These are phyloP conservation scores for Pogonophryne albipinna DNA, from an alignment of 2,797 vertebrate species.

Conservation along the genomic window DNA sequence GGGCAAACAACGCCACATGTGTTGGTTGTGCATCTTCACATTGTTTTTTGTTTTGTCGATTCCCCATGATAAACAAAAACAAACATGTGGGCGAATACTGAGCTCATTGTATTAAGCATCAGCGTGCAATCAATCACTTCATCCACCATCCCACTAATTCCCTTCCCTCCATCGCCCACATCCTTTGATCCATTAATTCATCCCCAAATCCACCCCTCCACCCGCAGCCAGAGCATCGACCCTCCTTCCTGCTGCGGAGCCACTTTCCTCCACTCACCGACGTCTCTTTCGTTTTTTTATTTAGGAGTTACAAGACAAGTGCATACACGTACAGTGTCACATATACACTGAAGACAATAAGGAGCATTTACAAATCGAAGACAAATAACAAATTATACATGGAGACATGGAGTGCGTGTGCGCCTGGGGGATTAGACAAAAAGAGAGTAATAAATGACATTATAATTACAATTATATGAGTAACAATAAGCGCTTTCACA, in stretches of 20 bases:
- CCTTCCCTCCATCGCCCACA: conserved; percentile 52
- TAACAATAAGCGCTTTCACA: too few relatives aligned
- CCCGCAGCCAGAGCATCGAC: conserved; percentile 42
- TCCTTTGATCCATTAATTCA: conserved; percentile 58
- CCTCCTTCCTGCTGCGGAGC: conserved; percentile 6
- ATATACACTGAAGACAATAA: too few relatives aligned
- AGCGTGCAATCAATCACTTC: conserved; percentile 59
- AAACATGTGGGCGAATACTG: conserved; percentile 52
- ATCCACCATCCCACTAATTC: conserved; percentile 38
- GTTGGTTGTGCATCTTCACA: conserved; percentile 17
- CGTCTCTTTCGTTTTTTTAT: too few relatives aligned
- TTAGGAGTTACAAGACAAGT: too few relatives aligned
- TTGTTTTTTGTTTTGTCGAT: conserved; percentile 35
- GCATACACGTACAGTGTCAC: too few relatives aligned
- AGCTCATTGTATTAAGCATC: conserved; percentile 60
- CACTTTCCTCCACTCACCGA: conserved; percentile 11
- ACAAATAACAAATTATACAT: too few relatives aligned
- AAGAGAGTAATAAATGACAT: too few relatives aligned
- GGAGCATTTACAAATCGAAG: too few relatives aligned
- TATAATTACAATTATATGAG: too few relatives aligned
- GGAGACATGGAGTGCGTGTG: too few relatives aligned
- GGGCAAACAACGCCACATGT: neutral
- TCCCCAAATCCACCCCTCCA: conserved; percentile 36
- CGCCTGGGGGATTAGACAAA: too few relatives aligned
- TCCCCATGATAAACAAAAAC: conserved; percentile 57